These are phyloP conservation scores for Andrena bucephala DNA, from an alignment of 2,888 invertebrate genomes.

Conservation along the genomic window DNA sequence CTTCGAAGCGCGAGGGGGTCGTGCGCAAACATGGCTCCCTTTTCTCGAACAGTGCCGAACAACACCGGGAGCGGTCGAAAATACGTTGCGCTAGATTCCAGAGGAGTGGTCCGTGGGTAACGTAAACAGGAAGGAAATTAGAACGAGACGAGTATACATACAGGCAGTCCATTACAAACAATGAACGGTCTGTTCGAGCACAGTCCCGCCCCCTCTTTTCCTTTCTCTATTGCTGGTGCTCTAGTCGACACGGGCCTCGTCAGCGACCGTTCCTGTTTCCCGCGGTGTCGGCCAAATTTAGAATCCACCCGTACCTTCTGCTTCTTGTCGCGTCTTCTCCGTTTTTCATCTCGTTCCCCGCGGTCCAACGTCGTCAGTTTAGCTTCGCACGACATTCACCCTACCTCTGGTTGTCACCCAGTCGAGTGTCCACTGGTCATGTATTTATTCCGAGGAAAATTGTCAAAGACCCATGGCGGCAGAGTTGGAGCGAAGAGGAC, in stretches of 20 bases:
- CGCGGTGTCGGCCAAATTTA: constrained; percentile 48
- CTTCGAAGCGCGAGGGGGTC: neutral
- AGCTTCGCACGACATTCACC: no score
- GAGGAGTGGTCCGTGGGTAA: neutral
- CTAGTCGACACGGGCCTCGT: neutral
- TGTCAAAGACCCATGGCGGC: no score
- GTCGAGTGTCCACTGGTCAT: no score
- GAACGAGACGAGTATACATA: constrained; percentile 45
- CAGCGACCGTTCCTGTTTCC: constrained; percentile 23
- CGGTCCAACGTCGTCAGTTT: no score
- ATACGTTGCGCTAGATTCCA: constrained; percentile 15
- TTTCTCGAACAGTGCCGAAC: neutral
- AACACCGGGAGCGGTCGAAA: constrained; percentile 6
- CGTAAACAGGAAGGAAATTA: constrained; percentile 60
- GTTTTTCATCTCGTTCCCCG: constrained; percentile 10
- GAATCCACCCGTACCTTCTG: constrained; percentile 48
- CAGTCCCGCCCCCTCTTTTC: neutral
- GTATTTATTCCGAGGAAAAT: no score
- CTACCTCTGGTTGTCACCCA: no score
- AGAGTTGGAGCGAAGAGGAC: no score
- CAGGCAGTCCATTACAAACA: constrained; percentile 46
- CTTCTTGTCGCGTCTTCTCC: constrained; percentile 1
- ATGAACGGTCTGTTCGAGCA: constrained; percentile 50
- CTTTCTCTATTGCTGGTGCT: neutral
- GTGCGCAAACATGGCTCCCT: neutral